These are phyloP conservation scores for Drymodes brunneopygia DNA, from an alignment of 2,113 vertebrate species.

Conservation along the genomic window DNA sequence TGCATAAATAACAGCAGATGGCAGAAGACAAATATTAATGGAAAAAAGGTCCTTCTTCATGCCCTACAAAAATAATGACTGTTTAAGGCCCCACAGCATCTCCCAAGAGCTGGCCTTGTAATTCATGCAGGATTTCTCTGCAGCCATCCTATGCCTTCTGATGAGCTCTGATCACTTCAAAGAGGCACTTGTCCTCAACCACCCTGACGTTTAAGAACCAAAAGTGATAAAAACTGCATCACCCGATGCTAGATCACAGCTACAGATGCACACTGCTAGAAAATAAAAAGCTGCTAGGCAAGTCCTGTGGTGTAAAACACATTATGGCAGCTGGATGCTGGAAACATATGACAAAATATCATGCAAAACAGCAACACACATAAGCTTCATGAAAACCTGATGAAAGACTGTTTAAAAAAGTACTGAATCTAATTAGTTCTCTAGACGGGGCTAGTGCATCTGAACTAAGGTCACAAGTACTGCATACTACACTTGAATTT, in stretches of 20 bases:
- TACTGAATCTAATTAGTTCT: constrained; percentile 4
- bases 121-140: not conserved
- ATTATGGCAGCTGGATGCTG: not conserved
- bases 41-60: not conserved
- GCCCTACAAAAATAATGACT: not conserved
- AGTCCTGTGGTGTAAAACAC: not conserved
- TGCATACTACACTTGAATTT: not conserved
- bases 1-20: not conserved
- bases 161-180: not conserved
- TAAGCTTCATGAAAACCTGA: constrained; percentile 33
- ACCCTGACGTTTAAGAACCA: not conserved
- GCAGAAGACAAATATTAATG: not conserved
- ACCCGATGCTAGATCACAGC: not conserved
- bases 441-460: not conserved
- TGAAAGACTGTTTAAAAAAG: not conserved
- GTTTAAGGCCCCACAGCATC: not conserved
- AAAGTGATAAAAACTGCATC: not conserved
- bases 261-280: not conserved
- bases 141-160: not conserved
- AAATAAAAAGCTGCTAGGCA: not conserved
- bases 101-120: not conserved
- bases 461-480: constrained; percentile 9
- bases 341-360: not conserved
- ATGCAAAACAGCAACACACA: not conserved
- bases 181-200: not conserved